Evolutionary conservation across 1,140 invertebrate species (phyloP), one percentile per base, ranked within the genome.

Genomic region (Drosophila murphyi): DNA sequence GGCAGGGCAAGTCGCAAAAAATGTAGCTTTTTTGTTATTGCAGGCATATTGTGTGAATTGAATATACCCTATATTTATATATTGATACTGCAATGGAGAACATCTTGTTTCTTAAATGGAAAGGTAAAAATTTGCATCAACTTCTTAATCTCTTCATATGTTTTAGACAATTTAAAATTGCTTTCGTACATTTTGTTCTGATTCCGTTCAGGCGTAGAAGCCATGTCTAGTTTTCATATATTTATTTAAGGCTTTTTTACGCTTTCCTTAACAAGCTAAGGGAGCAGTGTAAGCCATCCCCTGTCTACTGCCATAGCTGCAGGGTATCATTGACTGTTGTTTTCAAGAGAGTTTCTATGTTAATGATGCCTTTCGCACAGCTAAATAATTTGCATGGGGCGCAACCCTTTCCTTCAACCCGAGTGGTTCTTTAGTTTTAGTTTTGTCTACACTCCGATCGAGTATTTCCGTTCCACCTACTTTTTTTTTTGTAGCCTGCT

Each of bases 321-420:
- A 75, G 60, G 41, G 59, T 64, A 71, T 54, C 45, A 8, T 35
- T 5, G 35, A 43, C 39, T n/a, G 37, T 35, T 29, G 41, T 47
- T 55, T 61, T 45, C 32, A 35, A 41, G 35, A 41, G 39, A n/a
- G 10, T n/a, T 35, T 52, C 10, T 63, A 76, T 65, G 60, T 59
- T 76, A 76, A 76, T 72, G 68, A 76, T 76, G 60, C 48, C 69
- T 65, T 76, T 76, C 63, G 63, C 75, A 63, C 75, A 77, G 71
- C 71, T 3, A 74, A 73, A 73, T 59, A 64, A 77, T 74, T 77
- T 77, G 48, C 75, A 73, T 62, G 32, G 32, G 60, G 52, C 50
- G 5, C 37, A 64, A 61, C 63, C 57, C 56, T 50, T 63, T 51
- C 32, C 31, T 43, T 43, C 7, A 2, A 10, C n/a, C n/a, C 10